Conservation (phyloP, 2,797 vertebrate species). For the Urophycis tenuis region DNA sequence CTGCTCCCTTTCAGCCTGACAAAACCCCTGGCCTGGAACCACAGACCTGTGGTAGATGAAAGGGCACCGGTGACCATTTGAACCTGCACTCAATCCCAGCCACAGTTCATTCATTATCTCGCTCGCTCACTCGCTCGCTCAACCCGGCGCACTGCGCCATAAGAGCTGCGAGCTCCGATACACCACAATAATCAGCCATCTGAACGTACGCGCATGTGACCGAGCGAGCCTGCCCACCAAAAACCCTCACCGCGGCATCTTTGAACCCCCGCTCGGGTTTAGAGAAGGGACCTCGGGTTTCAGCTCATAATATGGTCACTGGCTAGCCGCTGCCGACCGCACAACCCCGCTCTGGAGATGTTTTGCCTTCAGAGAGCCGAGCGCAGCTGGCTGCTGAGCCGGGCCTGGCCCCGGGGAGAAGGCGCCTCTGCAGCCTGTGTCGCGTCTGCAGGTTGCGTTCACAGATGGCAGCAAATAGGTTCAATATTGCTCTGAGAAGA, state of each 20-base stretch:
- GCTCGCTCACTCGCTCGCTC: not conserved
- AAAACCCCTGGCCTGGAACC: constrained; percentile 13
- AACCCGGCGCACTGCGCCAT: constrained; percentile 45
- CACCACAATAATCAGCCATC: constrained; percentile 59
- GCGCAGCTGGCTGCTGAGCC: constrained; percentile 67
- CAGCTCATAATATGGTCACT: constrained; percentile 72
- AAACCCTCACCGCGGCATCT: constrained; percentile 60
- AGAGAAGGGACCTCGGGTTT: constrained; percentile 66
- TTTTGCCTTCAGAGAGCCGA: constrained; percentile 68
- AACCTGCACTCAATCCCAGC: constrained; percentile 41
- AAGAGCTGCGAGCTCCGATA: constrained; percentile 33
- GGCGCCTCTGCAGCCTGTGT: constrained; percentile 59
- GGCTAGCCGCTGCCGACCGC: constrained; percentile 74
- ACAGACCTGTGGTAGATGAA: constrained; percentile 29
- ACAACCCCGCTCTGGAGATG: constrained; percentile 69
- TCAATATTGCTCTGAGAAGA: too few relatives aligned
- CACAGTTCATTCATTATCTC: constrained; percentile 18
- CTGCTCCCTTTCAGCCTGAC: constrained; percentile 7
- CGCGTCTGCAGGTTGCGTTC: too few relatives aligned
- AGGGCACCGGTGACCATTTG: constrained; percentile 48
- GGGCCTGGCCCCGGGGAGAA: constrained; percentile 40
- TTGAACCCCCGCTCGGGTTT: constrained; percentile 69
- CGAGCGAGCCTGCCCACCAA: constrained; percentile 62
- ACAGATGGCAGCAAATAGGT: too few relatives aligned
- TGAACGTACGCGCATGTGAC: constrained; percentile 61